These are phyloP conservation scores for Papilio elwesi DNA, from an alignment of 2,888 invertebrate genomes.

Conservation along the genomic window DNA sequence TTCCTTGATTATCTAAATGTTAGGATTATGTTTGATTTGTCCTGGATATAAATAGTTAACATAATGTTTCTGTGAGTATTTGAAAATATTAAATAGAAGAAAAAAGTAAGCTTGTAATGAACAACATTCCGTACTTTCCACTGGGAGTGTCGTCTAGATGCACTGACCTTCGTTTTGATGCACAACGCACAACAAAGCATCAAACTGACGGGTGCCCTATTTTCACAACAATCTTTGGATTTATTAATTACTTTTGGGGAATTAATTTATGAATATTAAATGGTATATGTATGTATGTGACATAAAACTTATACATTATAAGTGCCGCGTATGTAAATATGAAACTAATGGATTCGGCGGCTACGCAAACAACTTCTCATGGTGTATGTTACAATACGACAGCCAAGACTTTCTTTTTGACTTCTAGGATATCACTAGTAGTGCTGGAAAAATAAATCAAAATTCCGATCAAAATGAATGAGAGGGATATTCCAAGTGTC, in stretches of 20 bases:
- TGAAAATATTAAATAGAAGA: constrained; percentile 54
- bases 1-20: constrained; percentile 79
- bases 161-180: constrained; percentile 85
- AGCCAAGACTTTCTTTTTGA: constrained; percentile 80
- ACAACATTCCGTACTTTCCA: constrained; percentile 56
- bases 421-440: constrained; percentile 75
- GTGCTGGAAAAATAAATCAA: constrained; percentile 70
- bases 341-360: constrained; percentile 72
- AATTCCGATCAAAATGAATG: constrained; percentile 87
- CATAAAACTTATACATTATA: constrained; percentile 55
- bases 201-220: constrained; percentile 85
- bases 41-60: constrained; percentile 71
- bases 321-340: constrained; percentile 73
- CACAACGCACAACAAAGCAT: constrained; percentile 86
- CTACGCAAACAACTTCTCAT: constrained; percentile 75
- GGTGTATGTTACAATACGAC: constrained; percentile 70
- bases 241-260: constrained; percentile 61
- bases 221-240: constrained; percentile 81
- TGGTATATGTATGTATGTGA: constrained; percentile 48
- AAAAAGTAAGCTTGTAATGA: constrained; percentile 50
- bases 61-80: constrained; percentile 82
- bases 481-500: constrained; percentile 98
- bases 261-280: constrained; percentile 47
- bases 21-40: constrained; percentile 80
- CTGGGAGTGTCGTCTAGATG: constrained; percentile 82